Evolutionary conservation across 2,113 vertebrate species (phyloP).

Genomic region (Gymnobelideus leadbeateri): DNA sequence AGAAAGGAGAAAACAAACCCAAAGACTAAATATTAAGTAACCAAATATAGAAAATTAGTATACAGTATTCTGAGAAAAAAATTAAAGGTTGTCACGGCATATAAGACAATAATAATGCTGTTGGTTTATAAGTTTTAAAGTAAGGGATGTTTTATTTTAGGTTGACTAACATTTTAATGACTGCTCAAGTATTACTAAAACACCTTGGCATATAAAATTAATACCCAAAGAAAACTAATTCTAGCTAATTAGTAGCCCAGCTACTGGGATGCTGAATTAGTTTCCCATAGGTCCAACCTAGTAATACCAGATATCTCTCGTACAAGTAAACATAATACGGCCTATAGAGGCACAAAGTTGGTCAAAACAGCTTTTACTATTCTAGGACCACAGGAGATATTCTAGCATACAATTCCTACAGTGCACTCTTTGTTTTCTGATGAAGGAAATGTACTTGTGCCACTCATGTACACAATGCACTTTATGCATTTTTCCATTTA

Average conservation of each 20-base stretch:
- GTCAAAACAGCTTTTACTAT: not conserved
- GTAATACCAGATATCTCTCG: slow-evolving; percentile 36
- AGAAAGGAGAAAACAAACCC: not conserved
- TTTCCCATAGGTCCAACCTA: slow-evolving; percentile 6
- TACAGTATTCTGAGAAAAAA: not conserved
- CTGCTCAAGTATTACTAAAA: slow-evolving; percentile 6
- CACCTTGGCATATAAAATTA: slow-evolving; percentile 1
- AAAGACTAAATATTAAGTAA: slow-evolving; percentile 33
- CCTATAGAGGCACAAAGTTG: not conserved
- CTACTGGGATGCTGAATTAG: slow-evolving; percentile 6
- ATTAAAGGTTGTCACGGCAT: slow-evolving; percentile 29
- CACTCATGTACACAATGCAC: not conserved
- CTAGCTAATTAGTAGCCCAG: not conserved
- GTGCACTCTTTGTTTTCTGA: not conserved
- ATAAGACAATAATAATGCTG: not conserved
- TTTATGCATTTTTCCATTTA: not conserved
- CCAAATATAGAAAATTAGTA: slow-evolving; percentile 23
- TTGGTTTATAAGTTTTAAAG: slow-evolving; percentile 27
- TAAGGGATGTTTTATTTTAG: not conserved
- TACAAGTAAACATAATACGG: not conserved
- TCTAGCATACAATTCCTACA: not conserved
- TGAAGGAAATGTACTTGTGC: not conserved
- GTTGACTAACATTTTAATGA: not conserved
- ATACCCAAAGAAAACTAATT: slow-evolving; percentile 12
- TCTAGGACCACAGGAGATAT: not conserved